Evolutionary conservation across 2,797 vertebrate species (phyloP).

Genomic region (Rhinichthys osculus): DNA sequence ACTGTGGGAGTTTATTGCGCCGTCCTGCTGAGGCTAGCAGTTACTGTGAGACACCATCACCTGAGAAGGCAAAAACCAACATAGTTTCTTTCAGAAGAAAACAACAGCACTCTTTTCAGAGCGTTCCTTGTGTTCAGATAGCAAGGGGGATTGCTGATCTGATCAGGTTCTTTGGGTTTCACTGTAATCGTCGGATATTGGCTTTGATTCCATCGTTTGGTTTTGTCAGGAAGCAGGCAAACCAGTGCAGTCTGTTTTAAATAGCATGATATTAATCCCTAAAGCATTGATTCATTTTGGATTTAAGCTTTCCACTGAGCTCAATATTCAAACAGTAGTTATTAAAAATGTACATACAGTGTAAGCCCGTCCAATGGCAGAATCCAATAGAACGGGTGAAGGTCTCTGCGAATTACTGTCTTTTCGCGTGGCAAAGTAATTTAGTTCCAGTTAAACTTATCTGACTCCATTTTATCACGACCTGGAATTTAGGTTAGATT

Average conservation of each 20-base stretch:
- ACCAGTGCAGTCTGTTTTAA: background rate
- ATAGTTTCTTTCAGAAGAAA: background rate
- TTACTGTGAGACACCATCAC: conserved; percentile 14
- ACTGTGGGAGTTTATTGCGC: conserved; percentile 49
- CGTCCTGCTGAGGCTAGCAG: conserved; percentile 47
- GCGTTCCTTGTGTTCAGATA: background rate
- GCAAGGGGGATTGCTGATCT: background rate
- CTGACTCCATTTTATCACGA: too few relatives aligned
- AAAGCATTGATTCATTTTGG: conserved; percentile 2
- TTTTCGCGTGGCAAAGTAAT: too few relatives aligned
- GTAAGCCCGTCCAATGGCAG: too few relatives aligned
- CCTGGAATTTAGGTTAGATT: too few relatives aligned
- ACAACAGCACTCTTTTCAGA: background rate
- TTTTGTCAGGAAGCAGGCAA: background rate
- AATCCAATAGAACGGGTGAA: too few relatives aligned
- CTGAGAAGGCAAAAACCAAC: conserved; percentile 26
- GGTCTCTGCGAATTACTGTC: too few relatives aligned
- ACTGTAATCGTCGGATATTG: background rate
- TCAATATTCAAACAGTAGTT: background rate
- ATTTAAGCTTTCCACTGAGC: background rate
- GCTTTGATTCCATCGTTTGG: background rate
- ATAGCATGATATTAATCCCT: background rate
- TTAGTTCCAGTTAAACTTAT: too few relatives aligned
- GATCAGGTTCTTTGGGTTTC: background rate
- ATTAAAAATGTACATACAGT: conserved; percentile 2